Percentiles rank a stretch among this genome's conserved stretches.
These are phyloP conservation scores for Neolamprologus falcicula DNA, from an alignment of 2,113 vertebrate genomes.

Conservation along the genomic window DNA sequence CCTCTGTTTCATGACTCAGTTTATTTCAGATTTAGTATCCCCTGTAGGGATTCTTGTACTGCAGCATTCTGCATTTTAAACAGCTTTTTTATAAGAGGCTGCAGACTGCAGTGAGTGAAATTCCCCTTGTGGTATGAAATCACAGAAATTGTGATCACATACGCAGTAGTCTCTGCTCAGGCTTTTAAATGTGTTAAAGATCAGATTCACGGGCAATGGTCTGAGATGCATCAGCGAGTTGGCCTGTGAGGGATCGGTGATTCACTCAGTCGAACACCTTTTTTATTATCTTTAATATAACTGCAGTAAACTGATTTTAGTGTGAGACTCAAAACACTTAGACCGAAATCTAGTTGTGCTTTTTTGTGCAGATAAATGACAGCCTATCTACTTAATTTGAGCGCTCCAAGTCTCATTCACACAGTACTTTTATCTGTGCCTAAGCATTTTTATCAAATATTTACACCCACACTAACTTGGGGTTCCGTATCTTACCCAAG, in stretches of 20 bases:
- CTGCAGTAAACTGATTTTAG: neutral
- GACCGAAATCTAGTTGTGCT: neutral
- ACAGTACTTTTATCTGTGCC: neutral
- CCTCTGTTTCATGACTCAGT: conserved; percentile 34
- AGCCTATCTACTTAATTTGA: neutral
- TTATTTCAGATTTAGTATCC: conserved; percentile 22
- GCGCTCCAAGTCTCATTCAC: neutral
- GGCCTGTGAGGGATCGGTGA: neutral
- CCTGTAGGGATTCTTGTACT: conserved; percentile 10
- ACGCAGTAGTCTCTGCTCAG: neutral
- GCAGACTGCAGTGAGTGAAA: neutral
- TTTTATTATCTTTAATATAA: neutral
- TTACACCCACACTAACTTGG: neutral
- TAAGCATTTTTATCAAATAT: neutral
- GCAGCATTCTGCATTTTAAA: conserved; percentile 59
- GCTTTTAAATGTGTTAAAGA: conserved; percentile 27
- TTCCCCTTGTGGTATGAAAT: neutral
- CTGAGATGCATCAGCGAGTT: neutral
- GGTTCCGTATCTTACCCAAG: neutral
- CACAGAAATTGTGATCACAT: neutral
- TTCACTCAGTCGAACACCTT: neutral
- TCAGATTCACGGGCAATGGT: neutral
- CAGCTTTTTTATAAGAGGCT: conserved; percentile 16
- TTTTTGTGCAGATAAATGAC: neutral
- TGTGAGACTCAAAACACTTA: neutral